Base-by-base conservation (phyloP, 2,797 vertebrate genomes). In the Pagetopsis macropterus region DNA sequence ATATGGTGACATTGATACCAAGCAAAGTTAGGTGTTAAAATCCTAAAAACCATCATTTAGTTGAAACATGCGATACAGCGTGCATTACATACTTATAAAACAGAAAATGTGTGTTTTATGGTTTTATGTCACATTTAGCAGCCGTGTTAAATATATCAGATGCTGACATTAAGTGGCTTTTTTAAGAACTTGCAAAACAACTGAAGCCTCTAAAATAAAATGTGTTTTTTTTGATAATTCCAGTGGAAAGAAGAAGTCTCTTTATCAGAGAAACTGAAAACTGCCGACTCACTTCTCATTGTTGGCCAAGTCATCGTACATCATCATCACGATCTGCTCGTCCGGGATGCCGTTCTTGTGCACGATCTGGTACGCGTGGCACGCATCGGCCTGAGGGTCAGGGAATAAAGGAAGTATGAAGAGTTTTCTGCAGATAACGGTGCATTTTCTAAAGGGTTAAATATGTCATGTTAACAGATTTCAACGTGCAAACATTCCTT, bases 321-420 rank as follows among this genome's bases (percentile, higher is more conserved):
- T 99, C 98, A 99, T 99, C 43, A 99, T 95, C 17, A 99, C 66
- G 7, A 99, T 96, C 90, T 97, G 97, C 87, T 99, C 96, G 3
- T 99, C 98, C 0, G 98, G 98, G 81, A 99, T 93, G n/a, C 98
- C 98, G 1, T 99, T 98, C 17, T 84, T 93, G 88, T 95, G 97
- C 2, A 98, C 96, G 1, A 99, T 99, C 93, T 99, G 98, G 84
- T 99, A 99, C 0, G 98, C 97, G 0, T 99, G 98, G 90, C 98
- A 99, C 0, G 90, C 96, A 0, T 99, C 98, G 0, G 98, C 98
- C 98, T 99, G 83, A 74, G 27, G 27, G 27, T 27, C 27, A 27
- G 27, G 27, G 27, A 27, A 27, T 27, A 27, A 27, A 27, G 27
- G 4, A 27, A 27, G 27, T 27, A 27, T 27, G 27, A 27, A 27